Percentiles rank a stretch among this genome's conserved stretches.
phyloP scores from a whole-genome alignment of 1,140 invertebrate species.

The Leptinotarsa defecta region DNA sequence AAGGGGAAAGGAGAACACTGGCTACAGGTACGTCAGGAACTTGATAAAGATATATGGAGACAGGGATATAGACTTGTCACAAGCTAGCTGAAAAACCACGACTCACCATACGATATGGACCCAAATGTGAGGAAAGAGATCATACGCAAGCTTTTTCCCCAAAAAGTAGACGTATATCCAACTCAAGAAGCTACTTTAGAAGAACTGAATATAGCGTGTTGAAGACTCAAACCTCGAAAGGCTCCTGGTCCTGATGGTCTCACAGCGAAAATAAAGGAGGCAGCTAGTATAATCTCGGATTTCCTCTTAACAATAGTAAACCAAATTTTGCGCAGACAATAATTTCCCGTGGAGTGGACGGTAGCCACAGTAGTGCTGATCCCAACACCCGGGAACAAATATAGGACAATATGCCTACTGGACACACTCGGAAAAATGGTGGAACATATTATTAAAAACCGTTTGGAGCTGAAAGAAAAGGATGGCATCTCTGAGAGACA shows the following conservation, averaged over 20 bases:
- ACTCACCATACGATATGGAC: conserved; percentile 1
- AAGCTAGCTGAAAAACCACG: not conserved
- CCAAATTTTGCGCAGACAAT: too few relatives aligned
- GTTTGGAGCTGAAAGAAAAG: not conserved
- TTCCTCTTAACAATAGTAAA: too few relatives aligned
- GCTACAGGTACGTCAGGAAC: conserved; percentile 24
- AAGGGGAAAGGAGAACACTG: conserved; percentile 17
- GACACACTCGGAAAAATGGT: not conserved
- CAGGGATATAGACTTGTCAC: not conserved
- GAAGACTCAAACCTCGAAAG: too few relatives aligned
- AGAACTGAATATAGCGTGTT: not conserved
- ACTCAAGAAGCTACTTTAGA: not conserved
- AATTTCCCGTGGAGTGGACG: too few relatives aligned
- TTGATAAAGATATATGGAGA: not conserved
- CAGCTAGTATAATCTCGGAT: too few relatives aligned
- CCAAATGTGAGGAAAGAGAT: not conserved
- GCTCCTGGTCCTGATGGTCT: too few relatives aligned
- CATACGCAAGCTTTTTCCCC: not conserved
- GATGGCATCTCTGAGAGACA: not conserved
- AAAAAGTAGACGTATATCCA: too few relatives aligned
- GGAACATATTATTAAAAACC: not conserved
- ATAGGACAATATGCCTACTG: too few relatives aligned
- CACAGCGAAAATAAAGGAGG: too few relatives aligned
- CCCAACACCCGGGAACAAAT: too few relatives aligned
- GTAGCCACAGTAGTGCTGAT: too few relatives aligned